These are phyloP conservation scores for Synodontis membranacea DNA, from an alignment of 2,113 vertebrate species.

Conservation along the genomic window DNA sequence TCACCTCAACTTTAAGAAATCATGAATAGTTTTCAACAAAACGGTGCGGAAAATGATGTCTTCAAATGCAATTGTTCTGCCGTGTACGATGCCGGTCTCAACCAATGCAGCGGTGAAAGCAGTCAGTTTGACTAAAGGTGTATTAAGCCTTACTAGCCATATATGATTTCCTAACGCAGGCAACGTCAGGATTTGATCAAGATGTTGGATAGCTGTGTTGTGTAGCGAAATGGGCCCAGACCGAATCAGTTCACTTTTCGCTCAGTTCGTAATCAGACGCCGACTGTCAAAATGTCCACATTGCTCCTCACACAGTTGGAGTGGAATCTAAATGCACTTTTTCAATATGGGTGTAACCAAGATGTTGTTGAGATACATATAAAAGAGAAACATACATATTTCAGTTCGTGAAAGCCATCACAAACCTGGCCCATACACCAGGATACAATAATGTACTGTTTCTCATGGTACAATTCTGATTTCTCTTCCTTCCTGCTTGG, in stretches of 20 bases:
- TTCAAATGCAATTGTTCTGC: not conserved
- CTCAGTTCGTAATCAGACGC: not conserved
- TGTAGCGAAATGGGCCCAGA: not conserved
- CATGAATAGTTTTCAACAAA: not conserved
- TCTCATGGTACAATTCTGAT: not conserved
- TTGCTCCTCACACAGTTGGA: not conserved
- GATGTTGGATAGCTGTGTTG: not conserved
- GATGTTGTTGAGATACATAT: not conserved
- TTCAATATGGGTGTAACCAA: not conserved
- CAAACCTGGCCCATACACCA: not conserved
- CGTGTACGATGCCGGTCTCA: not conserved
- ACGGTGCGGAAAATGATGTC: not conserved
- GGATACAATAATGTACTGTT: not conserved
- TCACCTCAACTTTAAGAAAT: not conserved
- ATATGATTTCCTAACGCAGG: not conserved
- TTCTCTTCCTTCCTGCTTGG: not conserved
- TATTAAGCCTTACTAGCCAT: not conserved
- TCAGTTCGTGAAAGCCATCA: not conserved
- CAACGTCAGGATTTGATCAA: not conserved
- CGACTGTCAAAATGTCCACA: not conserved
- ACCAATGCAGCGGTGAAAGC: not conserved
- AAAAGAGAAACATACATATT: not conserved
- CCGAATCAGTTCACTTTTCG: not conserved
- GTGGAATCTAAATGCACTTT: not conserved
- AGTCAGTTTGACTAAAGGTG: not conserved